Percentiles rank a stretch among this genome's conserved stretches.
Evolutionary conservation across 2,797 vertebrate species (phyloP).

Genomic region (Chrysocyon brachyurus): DNA sequence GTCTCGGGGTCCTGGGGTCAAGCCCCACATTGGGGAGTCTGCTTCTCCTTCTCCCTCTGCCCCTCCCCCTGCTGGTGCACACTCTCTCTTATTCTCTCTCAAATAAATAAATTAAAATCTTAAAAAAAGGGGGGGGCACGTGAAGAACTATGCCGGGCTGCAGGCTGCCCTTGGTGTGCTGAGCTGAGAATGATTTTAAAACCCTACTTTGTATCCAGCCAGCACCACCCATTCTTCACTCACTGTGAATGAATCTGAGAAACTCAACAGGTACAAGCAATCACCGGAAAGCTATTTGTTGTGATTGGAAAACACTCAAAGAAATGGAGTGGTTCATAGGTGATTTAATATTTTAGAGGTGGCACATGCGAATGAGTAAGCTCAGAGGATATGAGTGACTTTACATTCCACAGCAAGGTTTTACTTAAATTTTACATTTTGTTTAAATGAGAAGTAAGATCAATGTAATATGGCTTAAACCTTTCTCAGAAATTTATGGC

Average conservation of each 20-base stretch:
- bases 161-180: background rate
- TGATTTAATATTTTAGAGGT: conserved; percentile 68
- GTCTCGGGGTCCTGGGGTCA: too few relatives aligned
- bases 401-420: conserved; percentile 77
- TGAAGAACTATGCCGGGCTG: background rate
- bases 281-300: conserved; percentile 72
- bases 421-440: conserved; percentile 84
- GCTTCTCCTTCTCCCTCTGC: too few relatives aligned
- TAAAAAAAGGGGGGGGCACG: background rate
- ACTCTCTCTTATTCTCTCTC: too few relatives aligned
- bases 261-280: conserved; percentile 64
- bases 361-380: background rate
- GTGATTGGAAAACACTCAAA: conserved; percentile 75
- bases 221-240: background rate
- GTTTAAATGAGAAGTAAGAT: conserved; percentile 82
- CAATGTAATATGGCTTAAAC: conserved; percentile 77
- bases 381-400: conserved; percentile 48
- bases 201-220: background rate
- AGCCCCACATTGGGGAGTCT: too few relatives aligned
- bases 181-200: background rate
- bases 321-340: conserved; percentile 65
- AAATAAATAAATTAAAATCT: too few relatives aligned
- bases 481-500: conserved; percentile 78
- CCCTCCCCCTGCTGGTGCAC: too few relatives aligned
- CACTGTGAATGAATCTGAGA: background rate